Conservation (phyloP, 2,113 vertebrate species). For the Phasianus colchicus region DNA sequence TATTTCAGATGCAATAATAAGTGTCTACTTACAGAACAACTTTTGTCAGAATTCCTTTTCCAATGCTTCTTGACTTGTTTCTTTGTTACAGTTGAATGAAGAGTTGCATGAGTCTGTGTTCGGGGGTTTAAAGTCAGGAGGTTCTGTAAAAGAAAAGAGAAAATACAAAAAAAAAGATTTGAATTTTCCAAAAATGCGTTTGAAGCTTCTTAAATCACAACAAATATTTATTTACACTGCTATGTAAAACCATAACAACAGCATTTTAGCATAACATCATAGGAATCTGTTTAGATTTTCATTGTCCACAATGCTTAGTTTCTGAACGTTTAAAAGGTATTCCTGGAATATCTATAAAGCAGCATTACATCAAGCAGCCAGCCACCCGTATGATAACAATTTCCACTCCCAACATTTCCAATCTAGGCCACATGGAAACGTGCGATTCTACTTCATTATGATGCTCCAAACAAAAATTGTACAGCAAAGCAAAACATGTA, state of each 20-base stretch:
- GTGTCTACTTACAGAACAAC: constrained; percentile 82
- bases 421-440: not conserved
- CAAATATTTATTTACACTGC: not conserved
- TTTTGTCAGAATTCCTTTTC: constrained; percentile 89
- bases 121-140: constrained; percentile 89
- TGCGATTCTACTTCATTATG: not conserved
- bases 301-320: not conserved
- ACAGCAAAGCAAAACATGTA: not conserved
- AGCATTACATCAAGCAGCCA: not conserved
- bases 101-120: constrained; percentile 79
- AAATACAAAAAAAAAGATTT: not conserved
- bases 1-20: constrained; percentile 4
- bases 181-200: not conserved
- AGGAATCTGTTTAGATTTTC: not conserved
- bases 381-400: not conserved
- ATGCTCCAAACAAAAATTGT: not conserved
- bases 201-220: not conserved
- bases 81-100: constrained; percentile 87
- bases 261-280: not conserved
- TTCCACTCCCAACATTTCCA: not conserved
- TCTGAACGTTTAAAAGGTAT: not conserved
- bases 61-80: constrained; percentile 90
- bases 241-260: not conserved
- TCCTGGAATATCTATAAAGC: not conserved
- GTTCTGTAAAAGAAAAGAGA: constrained; percentile 71